Conservation (phyloP, 2,888 invertebrate species). For the Melinaea menophilus region DNA sequence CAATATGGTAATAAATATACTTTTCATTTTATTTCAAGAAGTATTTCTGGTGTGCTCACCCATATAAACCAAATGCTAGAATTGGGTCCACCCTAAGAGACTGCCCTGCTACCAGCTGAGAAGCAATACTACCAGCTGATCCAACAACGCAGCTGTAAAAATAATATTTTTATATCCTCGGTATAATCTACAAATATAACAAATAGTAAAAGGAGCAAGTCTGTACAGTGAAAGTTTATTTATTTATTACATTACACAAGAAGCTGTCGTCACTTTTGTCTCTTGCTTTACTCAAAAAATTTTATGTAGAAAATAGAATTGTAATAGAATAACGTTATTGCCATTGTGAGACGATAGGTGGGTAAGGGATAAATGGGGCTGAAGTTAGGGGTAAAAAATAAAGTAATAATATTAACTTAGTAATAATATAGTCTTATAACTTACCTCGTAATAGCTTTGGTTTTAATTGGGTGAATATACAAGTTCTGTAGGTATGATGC, state of each 20-base stretch:
- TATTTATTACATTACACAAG: no score
- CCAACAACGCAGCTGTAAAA: constrained; percentile 83
- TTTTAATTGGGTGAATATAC: constrained; percentile 85
- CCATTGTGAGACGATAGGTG: no score
- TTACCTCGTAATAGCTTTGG: constrained; percentile 89
- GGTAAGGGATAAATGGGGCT: no score
- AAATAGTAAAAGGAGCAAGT: no score
- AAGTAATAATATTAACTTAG: constrained; percentile 1
- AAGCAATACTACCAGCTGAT: constrained; percentile 83
- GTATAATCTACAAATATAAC: no score
- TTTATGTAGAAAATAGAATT: no score
- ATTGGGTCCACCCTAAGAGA: constrained; percentile 81
- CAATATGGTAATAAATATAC: background rate
- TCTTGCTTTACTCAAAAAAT: no score
- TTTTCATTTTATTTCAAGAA: no score
- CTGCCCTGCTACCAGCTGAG: constrained; percentile 84
- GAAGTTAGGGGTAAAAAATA: no score
- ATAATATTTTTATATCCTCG: background rate
- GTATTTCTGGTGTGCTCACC: constrained; percentile 67
- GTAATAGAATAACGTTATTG: no score
- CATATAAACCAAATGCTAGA: constrained; percentile 85
- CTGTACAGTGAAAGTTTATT: no score
- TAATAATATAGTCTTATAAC: constrained; percentile 23
- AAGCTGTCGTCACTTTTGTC: no score
- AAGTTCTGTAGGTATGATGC: constrained; percentile 86